Conservation (phyloP, 2,888 invertebrate genomes). For the Sicus ferrugineus region DNA sequence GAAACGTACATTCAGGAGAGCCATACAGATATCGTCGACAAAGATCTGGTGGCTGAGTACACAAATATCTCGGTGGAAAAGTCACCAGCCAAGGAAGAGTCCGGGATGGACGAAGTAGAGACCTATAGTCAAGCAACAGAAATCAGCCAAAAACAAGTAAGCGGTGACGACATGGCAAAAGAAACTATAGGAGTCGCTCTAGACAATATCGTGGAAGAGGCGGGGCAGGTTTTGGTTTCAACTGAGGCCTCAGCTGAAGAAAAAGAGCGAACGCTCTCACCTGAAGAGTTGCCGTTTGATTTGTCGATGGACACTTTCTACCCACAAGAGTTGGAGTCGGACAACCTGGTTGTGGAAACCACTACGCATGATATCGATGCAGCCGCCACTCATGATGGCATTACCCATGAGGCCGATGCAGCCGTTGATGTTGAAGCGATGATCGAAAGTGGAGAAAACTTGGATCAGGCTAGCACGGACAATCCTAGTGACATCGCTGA, state of each 20-base stretch:
- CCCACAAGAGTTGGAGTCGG: constrained; percentile 56
- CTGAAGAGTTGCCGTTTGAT: constrained; percentile 59
- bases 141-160: constrained; percentile 35
- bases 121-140: constrained; percentile 32
- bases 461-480: constrained; percentile 49
- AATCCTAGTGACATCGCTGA: constrained; percentile 56
- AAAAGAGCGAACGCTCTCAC: constrained; percentile 47
- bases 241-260: constrained; percentile 27
- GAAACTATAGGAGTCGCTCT: constrained; percentile 3
- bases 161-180: constrained; percentile 13
- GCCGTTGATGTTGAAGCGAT: constrained; percentile 38
- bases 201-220: constrained; percentile 26
- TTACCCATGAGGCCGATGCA: constrained; percentile 34
- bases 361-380: constrained; percentile 52
- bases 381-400: not conserved
- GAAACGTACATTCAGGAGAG: constrained; percentile 38
- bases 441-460: constrained; percentile 16
- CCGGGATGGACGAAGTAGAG: constrained; percentile 26
- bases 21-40: constrained; percentile 29
- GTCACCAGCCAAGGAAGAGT: constrained; percentile 29
- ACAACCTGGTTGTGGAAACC: constrained; percentile 56
- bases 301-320: constrained; percentile 45
- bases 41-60: constrained; percentile 42
- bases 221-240: not conserved
- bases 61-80: constrained; percentile 41